These are phyloP conservation scores for Halictus ligatus DNA, from an alignment of 2,888 invertebrate genomes.

Conservation along the genomic window DNA sequence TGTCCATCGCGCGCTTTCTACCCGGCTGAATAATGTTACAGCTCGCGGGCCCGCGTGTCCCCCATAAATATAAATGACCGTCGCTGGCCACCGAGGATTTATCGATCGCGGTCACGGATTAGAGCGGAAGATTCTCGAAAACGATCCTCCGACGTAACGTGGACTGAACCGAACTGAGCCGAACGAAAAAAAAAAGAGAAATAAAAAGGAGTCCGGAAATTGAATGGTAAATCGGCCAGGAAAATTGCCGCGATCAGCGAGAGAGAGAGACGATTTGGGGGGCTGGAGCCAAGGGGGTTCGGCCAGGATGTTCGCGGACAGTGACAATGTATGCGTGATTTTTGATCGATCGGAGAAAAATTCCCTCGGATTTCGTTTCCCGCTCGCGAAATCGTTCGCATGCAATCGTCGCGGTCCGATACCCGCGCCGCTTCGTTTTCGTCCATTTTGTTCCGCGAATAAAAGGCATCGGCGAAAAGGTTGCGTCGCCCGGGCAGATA, in stretches of 20 bases:
- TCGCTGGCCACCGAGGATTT: constrained; percentile 51
- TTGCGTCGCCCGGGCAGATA: background rate
- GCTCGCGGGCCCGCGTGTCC: constrained; percentile 36
- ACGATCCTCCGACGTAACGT: constrained; percentile 22
- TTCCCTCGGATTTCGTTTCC: constrained; percentile 27
- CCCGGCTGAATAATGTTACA: constrained; percentile 73
- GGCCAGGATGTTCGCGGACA: background rate
- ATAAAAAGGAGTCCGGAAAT: constrained; percentile 48
- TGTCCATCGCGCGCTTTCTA: constrained; percentile 71
- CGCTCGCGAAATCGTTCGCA: background rate
- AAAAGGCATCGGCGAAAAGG: background rate
- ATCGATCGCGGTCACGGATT: constrained; percentile 55
- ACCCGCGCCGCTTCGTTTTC: background rate
- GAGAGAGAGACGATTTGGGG: background rate
- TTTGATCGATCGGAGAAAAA: constrained; percentile 29
- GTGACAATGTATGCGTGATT: constrained; percentile 24
- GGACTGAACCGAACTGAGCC: background rate
- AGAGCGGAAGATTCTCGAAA: constrained; percentile 51
- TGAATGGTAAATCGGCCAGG: constrained; percentile 48
- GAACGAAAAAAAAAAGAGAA: background rate
- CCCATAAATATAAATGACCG: constrained; percentile 70
- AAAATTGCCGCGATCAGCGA: constrained; percentile 45
- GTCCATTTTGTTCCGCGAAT: background rate
- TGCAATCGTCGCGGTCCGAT: constrained; percentile 27
- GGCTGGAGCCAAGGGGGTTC: background rate